Conservation (phyloP, 2,888 invertebrate genomes). For the Buathra laborator region DNA sequence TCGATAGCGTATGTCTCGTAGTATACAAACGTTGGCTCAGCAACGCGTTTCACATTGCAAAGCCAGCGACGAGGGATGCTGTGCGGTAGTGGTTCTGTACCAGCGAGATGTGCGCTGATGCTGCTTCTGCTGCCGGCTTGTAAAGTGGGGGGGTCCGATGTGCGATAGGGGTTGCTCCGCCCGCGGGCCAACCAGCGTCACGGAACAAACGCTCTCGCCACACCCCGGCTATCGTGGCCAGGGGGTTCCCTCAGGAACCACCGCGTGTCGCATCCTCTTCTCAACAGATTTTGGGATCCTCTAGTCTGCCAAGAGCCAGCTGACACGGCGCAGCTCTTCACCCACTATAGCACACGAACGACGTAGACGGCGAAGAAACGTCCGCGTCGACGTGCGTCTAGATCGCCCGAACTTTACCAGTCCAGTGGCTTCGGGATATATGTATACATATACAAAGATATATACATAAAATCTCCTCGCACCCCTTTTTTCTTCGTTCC, state of each 20-base stretch:
- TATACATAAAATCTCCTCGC: slow-evolving; percentile 16
- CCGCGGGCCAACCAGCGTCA: slow-evolving; percentile 84
- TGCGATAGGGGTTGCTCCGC: slow-evolving; percentile 85
- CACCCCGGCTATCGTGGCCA: slow-evolving; percentile 82
- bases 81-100: slow-evolving; percentile 63
- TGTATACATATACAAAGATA: too few relatives aligned
- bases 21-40: neutral
- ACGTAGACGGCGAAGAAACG: neutral
- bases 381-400: slow-evolving; percentile 12
- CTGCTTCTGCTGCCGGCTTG: slow-evolving; percentile 32
- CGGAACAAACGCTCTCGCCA: slow-evolving; percentile 82
- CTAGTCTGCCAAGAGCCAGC: slow-evolving; percentile 84
- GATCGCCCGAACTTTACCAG: slow-evolving; percentile 1
- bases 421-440: slow-evolving; percentile 2
- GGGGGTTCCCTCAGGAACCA: slow-evolving; percentile 73
- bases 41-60: slow-evolving; percentile 5
- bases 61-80: slow-evolving; percentile 77
- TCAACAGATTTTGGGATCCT: slow-evolving; percentile 82
- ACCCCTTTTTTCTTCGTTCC: neutral
- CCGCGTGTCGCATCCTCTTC: slow-evolving; percentile 83
- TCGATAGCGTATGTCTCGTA: neutral
- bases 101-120: slow-evolving; percentile 51
- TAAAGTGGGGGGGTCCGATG: slow-evolving; percentile 69
- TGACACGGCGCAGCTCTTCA: slow-evolving; percentile 81
- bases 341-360: slow-evolving; percentile 57